Conservation (phyloP, 2,888 invertebrate species). For the Agrotis segetum region DNA sequence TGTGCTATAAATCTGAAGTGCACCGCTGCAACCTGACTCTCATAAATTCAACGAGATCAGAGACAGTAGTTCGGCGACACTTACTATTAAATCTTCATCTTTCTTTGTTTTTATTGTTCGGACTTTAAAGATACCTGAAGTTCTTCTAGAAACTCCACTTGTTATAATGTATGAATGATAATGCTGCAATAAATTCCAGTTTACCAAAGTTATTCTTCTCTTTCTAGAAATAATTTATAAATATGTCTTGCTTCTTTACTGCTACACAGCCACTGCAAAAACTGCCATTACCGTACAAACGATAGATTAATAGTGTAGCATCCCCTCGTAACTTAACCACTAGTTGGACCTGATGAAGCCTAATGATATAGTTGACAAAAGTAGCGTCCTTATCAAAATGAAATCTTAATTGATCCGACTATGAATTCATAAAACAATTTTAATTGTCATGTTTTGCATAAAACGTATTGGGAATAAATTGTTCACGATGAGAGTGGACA, state of each 20-base stretch:
- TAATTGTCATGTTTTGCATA: constrained; percentile 88
- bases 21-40: constrained; percentile 70
- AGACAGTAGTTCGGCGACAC: constrained; percentile 72
- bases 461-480: constrained; percentile 84
- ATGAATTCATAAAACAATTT: constrained; percentile 87
- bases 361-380: constrained; percentile 83
- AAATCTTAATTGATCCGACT: constrained; percentile 87
- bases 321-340: constrained; percentile 72
- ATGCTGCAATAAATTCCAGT: constrained; percentile 25
- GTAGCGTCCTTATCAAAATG: constrained; percentile 85
- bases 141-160: constrained; percentile 36
- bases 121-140: constrained; percentile 71
- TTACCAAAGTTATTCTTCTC: constrained; percentile 7
- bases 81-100: constrained; percentile 73
- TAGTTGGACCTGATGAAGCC: constrained; percentile 73
- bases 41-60: constrained; percentile 74
- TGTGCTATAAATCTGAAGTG: constrained; percentile 58
- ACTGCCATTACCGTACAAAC: constrained; percentile 35
- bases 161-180: constrained; percentile 5
- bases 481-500: constrained; percentile 78
- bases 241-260: not conserved
- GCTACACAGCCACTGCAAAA: constrained; percentile 21
- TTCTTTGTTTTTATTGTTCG: constrained; percentile 74
- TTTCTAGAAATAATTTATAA: constrained; percentile 12
- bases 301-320: constrained; percentile 45